Base-by-base conservation (phyloP, 30 jellyfish, hydroid and myxozoan species). In the Aurelia coerulea region DNA sequence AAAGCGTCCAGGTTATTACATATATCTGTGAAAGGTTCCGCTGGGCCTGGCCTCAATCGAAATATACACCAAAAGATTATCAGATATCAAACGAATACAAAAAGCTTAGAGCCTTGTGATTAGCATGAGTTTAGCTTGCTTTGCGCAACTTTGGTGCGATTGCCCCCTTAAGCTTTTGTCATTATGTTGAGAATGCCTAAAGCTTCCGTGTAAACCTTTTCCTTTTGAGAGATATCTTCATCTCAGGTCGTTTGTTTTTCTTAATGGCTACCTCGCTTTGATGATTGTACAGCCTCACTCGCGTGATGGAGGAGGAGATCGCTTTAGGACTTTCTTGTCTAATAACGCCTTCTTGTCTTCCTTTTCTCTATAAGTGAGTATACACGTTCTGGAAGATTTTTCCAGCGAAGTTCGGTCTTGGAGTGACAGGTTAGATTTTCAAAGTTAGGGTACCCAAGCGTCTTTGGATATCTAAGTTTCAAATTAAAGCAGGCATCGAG, bases 101-200 rank as follows among this genome's bases (percentile, higher is more conserved):
- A 64, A 79, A 65, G 51, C 51, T 19, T 65, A 41, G 81, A 79
- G 89, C 80, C 71, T 32, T 31, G 80, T 54, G 89, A 79, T 79
- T 79, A 79, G 80, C 66, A 64, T 79, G 89, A 64, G 66, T 79
- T 79, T 79, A 79, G 52, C 49, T 66, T 58, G 89, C 34, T 75
- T 79, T 79, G 42, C 62, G 72, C 80, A 59, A 79, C 67, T 79
- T 79, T 79, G 80, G 80, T 42, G 59, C 65, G 89, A 42, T 79
- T 63, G 89, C 89, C 80, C 89, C 89, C 35, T 64, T 79, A 79
- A 79, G 78, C 89, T 79, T 16, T 39, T 79, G 80, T 79, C 66
- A 65, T 64, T 49, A 79, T 49, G 65, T 6, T 46, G 56, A 63
- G 89, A 46, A 79, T 65, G 32, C 80, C 32, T 49, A 62, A 50